Percentiles rank a stretch among this genome's conserved stretches.
phyloP scores from a whole-genome alignment of 2,888 invertebrate genomes.

The Antheraea assamensis region DNA sequence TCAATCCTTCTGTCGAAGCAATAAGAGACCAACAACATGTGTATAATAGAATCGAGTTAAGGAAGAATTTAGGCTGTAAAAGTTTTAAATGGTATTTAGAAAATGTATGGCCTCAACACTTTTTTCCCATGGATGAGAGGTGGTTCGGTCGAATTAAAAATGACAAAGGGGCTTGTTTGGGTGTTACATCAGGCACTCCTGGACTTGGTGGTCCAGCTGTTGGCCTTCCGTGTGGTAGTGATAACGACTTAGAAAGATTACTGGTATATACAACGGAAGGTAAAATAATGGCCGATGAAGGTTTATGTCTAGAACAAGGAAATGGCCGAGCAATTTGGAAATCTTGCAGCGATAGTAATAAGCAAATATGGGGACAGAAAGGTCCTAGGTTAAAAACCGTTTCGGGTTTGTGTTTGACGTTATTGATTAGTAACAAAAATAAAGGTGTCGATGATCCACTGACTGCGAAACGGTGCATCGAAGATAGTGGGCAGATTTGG shows the following conservation, averaged over 20 bases:
- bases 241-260: constrained; percentile 85
- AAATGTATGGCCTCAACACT: constrained; percentile 97
- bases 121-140: constrained; percentile 92
- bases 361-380: constrained; percentile 87
- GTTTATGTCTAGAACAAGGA: constrained; percentile 89
- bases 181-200: constrained; percentile 75
- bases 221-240: constrained; percentile 84
- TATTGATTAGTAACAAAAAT: constrained; percentile 46
- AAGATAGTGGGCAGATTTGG: constrained; percentile 85
- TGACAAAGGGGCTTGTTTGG: constrained; percentile 66
- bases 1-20: constrained; percentile 86
- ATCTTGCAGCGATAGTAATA: constrained; percentile 84
- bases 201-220: constrained; percentile 88
- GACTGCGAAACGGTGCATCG: constrained; percentile 82
- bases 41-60: constrained; percentile 84
- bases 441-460: constrained; percentile 66
- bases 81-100: constrained; percentile 96
- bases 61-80: constrained; percentile 89
- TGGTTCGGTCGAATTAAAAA: constrained; percentile 94
- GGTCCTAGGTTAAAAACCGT: constrained; percentile 66
- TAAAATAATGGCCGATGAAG: constrained; percentile 93
- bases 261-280: constrained; percentile 87
- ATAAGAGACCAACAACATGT: constrained; percentile 84
- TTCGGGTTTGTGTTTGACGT: constrained; percentile 61
- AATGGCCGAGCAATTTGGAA: constrained; percentile 86